Conservation (phyloP, 2,888 invertebrate species). For the Ophioninae sp. region DNA sequence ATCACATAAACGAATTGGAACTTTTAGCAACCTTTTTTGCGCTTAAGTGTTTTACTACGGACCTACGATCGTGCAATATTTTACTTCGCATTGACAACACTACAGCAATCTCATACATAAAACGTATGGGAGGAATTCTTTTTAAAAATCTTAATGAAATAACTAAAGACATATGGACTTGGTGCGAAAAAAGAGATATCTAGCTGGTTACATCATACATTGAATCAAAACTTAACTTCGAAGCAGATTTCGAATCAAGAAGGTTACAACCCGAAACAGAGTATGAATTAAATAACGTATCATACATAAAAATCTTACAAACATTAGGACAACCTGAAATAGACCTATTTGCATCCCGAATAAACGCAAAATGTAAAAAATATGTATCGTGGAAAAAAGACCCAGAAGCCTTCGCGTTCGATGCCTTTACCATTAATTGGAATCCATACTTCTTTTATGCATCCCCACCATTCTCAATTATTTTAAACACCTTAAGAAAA, state of each 20-base stretch:
- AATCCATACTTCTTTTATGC: conserved; percentile 7
- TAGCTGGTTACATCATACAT: neutral
- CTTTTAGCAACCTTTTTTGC: no score
- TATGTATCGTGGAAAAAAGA: neutral
- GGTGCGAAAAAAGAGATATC: conserved; percentile 14
- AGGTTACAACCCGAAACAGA: conserved; percentile 6
- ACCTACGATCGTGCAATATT: no score
- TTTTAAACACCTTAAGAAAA: no score
- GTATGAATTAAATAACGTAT: neutral
- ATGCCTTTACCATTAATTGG: conserved; percentile 6
- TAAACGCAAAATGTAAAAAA: neutral
- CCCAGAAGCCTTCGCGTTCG: conserved; percentile 1
- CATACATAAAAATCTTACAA: neutral
- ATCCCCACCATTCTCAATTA: neutral
- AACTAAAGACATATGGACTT: conserved; percentile 16
- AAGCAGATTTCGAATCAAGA: no score
- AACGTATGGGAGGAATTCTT: no score
- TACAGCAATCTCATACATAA: neutral
- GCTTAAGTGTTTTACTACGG: no score
- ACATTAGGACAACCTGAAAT: neutral
- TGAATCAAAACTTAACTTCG: no score
- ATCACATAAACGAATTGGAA: no score
- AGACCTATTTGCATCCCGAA: conserved; percentile 3
- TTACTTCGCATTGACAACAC: no score
- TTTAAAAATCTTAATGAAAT: neutral